Evolutionary conservation across 1,140 invertebrate genomes (phyloP).

Genomic region (Psix sp.): DNA sequence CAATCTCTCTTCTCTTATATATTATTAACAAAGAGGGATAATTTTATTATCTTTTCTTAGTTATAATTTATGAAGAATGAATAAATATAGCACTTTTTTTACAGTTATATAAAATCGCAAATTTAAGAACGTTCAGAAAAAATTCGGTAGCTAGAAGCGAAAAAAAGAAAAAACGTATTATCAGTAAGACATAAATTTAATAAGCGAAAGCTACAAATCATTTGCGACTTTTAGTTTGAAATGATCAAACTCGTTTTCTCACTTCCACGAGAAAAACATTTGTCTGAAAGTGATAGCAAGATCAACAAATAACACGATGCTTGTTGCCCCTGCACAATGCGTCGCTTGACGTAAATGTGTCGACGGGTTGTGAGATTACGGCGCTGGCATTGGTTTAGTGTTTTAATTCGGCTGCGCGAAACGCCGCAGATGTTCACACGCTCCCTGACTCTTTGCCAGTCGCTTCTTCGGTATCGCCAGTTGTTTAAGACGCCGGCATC

Average conservation of each 20-base stretch:
- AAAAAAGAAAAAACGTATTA: conserved; percentile 20
- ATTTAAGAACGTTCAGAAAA: too few relatives aligned
- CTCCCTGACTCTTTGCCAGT: conserved; percentile 46
- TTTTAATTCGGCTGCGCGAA: conserved; percentile 48
- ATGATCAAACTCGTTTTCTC: conserved; percentile 46
- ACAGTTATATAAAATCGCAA: too few relatives aligned
- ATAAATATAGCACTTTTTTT: too few relatives aligned
- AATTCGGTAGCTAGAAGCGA: background rate
- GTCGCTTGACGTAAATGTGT: conserved; percentile 32
- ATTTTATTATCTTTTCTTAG: too few relatives aligned
- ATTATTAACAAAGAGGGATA: too few relatives aligned
- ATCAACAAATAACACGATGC: too few relatives aligned
- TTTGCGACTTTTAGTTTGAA: conserved; percentile 37
- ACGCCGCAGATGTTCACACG: conserved; percentile 51
- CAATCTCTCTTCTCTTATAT: too few relatives aligned
- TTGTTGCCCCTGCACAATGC: conserved; percentile 50
- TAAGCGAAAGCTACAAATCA: conserved; percentile 25
- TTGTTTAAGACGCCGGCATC: conserved; percentile 42
- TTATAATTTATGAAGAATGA: too few relatives aligned
- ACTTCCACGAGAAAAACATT: conserved; percentile 44
- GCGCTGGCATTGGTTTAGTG: conserved; percentile 26
- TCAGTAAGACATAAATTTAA: conserved; percentile 21
- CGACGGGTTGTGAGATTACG: conserved; percentile 51
- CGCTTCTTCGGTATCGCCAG: conserved; percentile 44
- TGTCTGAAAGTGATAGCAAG: conserved; percentile 47